Base-by-base conservation (phyloP, 2,113 vertebrate species). In the Megalops atlanticus region DNA sequence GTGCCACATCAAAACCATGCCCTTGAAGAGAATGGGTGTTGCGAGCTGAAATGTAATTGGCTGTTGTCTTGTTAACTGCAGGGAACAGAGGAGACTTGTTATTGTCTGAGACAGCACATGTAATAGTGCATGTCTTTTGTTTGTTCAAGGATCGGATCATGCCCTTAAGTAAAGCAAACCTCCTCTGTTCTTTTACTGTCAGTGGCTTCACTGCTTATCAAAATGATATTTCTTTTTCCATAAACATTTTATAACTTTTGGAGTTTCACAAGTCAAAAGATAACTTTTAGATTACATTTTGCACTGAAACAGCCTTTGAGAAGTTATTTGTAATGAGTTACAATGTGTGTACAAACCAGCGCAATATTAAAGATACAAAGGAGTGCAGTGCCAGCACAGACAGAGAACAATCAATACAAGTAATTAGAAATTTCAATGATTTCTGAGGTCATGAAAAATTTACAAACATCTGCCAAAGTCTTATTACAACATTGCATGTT, bases 381-480 rank as follows among this genome's bases (percentile, higher is more conserved):
- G 7, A 27, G 4, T 73, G 11, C 36, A 71, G 6, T 36, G 69
- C 33, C 69, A 71, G 69, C 69, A 71, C 7, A 71, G 31, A 36
- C 31, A 4, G 33, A 71, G 18, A 71, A 10, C 36, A 71, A 33
- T 71, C 69, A 71, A 71, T 71, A 38, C 69, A 36, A 36, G 69
- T 71, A 71, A 71, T 71, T 71, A 71, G 31, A 71, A 71, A 71
- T 38, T 36, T 15, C 33, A 71, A 36, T 71, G 10, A 71, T 36
- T 71, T 71, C 31, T 71, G 12, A 71, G 11, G 69, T 38, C 69
- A 71, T 71, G 69, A 71, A 71, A 35, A 71, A 71, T 71, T 71
- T 71, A 71, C 18, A 18, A 21, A 71, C 69, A 33, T 38, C 69
- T 38, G 31, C 69, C 69, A 14, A 10, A 71, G 2, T 71, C 36